Conservation (phyloP, 2,888 invertebrate genomes). For the Drosophila borborema region DNA sequence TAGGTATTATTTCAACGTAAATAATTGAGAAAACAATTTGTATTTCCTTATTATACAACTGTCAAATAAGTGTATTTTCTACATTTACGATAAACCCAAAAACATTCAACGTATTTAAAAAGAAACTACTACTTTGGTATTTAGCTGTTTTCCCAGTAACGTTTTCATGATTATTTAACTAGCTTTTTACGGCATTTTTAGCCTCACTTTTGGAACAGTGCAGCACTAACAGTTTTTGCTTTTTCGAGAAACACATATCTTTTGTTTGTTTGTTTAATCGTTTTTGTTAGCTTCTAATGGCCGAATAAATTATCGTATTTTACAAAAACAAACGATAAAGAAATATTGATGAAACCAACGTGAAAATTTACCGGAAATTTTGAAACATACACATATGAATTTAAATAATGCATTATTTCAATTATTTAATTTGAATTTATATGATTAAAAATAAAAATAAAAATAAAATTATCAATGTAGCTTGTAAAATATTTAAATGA, state of each 20-base stretch:
- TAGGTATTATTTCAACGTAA: background rate
- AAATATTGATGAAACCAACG: constrained; percentile 2
- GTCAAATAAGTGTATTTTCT: background rate
- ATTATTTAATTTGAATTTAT: background rate
- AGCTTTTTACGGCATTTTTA: background rate
- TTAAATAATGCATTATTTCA: background rate
- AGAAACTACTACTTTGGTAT: background rate
- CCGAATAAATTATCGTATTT: constrained; percentile 49
- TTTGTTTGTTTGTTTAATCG: constrained; percentile 56
- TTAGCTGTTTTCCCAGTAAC: background rate
- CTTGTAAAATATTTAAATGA: background rate
- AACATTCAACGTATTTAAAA: background rate
- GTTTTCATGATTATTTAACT: background rate
- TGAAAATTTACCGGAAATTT: constrained; percentile 29
- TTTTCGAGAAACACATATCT: constrained; percentile 15
- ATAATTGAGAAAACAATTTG: background rate
- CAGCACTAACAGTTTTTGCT: constrained; percentile 21
- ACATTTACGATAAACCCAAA: background rate
- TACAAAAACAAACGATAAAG: constrained; percentile 7
- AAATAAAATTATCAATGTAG: background rate
- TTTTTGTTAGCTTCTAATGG: constrained; percentile 19
- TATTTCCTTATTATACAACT: background rate
- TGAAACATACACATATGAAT: background rate
- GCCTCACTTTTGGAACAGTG: constrained; percentile 1
- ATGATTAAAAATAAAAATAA: background rate